A percentile compares a stretch with the other conserved stretches of the same genome.
These are phyloP conservation scores for Amorpha juglandis DNA, from an alignment of 2,888 invertebrate genomes.

Conservation along the genomic window DNA sequence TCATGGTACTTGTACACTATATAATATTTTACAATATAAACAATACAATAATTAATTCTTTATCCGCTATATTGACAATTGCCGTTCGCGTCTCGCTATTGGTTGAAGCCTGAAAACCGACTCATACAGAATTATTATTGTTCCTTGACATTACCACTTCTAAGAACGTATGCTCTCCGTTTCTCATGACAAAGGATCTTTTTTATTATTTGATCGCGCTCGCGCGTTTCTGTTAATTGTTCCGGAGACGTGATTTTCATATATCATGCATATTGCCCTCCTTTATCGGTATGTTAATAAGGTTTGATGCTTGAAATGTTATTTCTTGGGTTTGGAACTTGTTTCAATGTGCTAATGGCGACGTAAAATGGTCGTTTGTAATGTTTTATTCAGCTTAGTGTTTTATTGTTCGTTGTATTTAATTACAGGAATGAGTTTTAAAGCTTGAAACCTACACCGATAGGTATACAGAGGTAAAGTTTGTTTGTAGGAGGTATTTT, in stretches of 20 bases:
- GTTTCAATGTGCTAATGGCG: constrained; percentile 30
- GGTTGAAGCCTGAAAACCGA: constrained; percentile 59
- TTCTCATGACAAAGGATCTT: constrained; percentile 79
- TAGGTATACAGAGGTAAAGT: neutral
- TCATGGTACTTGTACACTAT: no score
- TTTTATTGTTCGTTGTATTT: constrained; percentile 15
- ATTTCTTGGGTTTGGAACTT: constrained; percentile 26
- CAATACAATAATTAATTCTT: constrained; percentile 40
- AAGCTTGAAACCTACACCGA: neutral
- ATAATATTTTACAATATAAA: neutral
- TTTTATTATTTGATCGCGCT: constrained; percentile 81
- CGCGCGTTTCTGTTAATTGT: constrained; percentile 80
- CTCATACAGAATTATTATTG: constrained; percentile 64
- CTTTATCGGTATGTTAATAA: constrained; percentile 78
- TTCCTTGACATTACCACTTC: constrained; percentile 63
- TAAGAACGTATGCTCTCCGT: constrained; percentile 64
- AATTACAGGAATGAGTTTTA: constrained; percentile 13
- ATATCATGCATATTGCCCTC: constrained; percentile 77
- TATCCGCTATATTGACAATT: constrained; percentile 64
- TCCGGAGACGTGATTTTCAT: constrained; percentile 81
- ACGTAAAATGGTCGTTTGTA: constrained; percentile 31
- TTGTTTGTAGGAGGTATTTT: no score
- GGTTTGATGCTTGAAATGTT: constrained; percentile 30
- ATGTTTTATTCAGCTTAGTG: constrained; percentile 24
- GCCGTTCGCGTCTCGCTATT: constrained; percentile 54